phyloP scores from a whole-genome alignment of 2,797 vertebrate species.

The Miichthys miiuy region DNA sequence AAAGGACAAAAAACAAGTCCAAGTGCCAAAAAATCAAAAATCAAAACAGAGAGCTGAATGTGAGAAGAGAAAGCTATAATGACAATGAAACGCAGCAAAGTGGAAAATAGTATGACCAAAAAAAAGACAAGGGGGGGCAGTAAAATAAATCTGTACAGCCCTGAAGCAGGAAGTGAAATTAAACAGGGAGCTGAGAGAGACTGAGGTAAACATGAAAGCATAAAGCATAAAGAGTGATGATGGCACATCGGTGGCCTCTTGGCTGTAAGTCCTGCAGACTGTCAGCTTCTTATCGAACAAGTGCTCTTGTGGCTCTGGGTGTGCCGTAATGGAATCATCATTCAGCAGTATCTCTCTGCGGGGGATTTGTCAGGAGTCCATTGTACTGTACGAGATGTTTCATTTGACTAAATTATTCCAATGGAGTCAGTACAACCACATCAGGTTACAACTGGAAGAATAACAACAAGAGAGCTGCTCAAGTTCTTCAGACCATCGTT shows the following conservation, averaged over 20 bases:
- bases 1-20: slow-evolving; percentile 5
- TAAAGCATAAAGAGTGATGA: slow-evolving; percentile 68
- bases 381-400: slow-evolving; percentile 23
- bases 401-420: slow-evolving; percentile 18
- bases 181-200: slow-evolving; percentile 58
- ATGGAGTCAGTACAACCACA: not conserved
- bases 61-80: slow-evolving; percentile 26
- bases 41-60: not conserved
- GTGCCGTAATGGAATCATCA: slow-evolving; percentile 66
- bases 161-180: slow-evolving; percentile 61
- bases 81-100: slow-evolving; percentile 41
- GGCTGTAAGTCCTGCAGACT: slow-evolving; percentile 59
- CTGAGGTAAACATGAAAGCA: slow-evolving; percentile 61
- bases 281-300: slow-evolving; percentile 63
- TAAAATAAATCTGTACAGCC: slow-evolving; percentile 58
- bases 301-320: slow-evolving; percentile 36
- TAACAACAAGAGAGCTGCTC: not conserved
- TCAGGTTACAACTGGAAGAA: not conserved
- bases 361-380: slow-evolving; percentile 18
- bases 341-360: slow-evolving; percentile 38
- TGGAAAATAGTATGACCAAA: slow-evolving; percentile 45
- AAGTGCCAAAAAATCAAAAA: not conserved
- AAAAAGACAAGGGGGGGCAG: slow-evolving; percentile 41
- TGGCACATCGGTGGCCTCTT: slow-evolving; percentile 28
- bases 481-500: not conserved